Conservation (phyloP, 2,888 invertebrate species). For the Dolichopus griseipennis region DNA sequence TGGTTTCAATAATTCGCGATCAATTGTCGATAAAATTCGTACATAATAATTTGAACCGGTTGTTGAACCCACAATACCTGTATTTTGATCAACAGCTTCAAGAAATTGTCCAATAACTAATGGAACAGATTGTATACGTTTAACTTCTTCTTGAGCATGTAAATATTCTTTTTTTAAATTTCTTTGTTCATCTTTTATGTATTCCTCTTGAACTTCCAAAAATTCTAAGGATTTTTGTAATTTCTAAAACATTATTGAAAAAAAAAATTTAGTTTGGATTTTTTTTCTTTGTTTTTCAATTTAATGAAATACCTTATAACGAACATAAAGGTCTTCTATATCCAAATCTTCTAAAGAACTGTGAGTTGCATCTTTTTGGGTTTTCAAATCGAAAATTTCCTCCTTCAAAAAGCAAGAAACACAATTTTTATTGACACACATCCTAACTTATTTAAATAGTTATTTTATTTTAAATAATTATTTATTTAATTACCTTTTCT, state of each 20-base stretch:
- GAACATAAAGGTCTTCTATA: slow-evolving; percentile 88
- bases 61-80: slow-evolving; percentile 97
- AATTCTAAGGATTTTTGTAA: slow-evolving; percentile 94
- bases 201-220: slow-evolving; percentile 96
- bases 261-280: neutral
- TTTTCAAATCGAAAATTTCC: slow-evolving; percentile 21
- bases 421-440: too few species aligned
- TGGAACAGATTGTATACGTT: slow-evolving; percentile 97
- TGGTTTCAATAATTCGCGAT: slow-evolving; percentile 92
- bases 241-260: slow-evolving; percentile 68
- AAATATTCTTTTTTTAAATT: slow-evolving; percentile 98
- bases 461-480: neutral
- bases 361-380: slow-evolving; percentile 55
- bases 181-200: slow-evolving; percentile 98
- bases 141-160: slow-evolving; percentile 97
- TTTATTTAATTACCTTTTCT: slow-evolving; percentile 59
- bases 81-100: slow-evolving; percentile 98
- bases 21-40: slow-evolving; percentile 94
- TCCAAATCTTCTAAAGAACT: slow-evolving; percentile 70
- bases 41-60: slow-evolving; percentile 99
- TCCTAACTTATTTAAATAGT: too few species aligned
- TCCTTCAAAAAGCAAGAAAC: neutral
- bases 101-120: slow-evolving; percentile 98
- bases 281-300: neutral
- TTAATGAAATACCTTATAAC: slow-evolving; percentile 66